Percentiles rank a stretch among this genome's conserved stretches.
Evolutionary conservation across 2,113 vertebrate genomes (phyloP).

Genomic region (Lampris megalopsis): DNA sequence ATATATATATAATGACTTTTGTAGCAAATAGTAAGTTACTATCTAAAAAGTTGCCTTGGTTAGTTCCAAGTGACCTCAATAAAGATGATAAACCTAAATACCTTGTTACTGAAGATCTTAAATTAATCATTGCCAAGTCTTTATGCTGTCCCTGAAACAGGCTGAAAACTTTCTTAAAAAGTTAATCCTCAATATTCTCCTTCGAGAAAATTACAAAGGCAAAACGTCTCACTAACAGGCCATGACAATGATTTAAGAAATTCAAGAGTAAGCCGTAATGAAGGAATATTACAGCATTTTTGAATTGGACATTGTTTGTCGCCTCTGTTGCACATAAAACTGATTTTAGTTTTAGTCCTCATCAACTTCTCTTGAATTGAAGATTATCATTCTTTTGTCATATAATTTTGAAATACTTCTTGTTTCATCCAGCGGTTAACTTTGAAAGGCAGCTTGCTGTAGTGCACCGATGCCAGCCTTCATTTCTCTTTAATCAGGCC

Average conservation of each 20-base stretch:
- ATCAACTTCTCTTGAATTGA: not conserved
- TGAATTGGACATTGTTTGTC: too few species aligned
- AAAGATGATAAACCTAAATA: slow-evolving; percentile 39
- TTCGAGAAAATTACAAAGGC: not conserved
- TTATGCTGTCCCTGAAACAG: not conserved
- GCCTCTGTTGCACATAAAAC: too few species aligned
- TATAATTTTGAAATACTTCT: not conserved
- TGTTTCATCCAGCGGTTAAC: slow-evolving; percentile 11
- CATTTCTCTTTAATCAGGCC: slow-evolving; percentile 57
- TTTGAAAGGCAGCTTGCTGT: slow-evolving; percentile 2
- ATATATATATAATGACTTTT: too few species aligned
- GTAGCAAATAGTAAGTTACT: not conserved
- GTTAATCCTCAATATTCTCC: not conserved
- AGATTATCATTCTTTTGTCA: not conserved
- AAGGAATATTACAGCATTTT: not conserved
- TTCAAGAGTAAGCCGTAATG: not conserved
- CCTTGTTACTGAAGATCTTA: slow-evolving; percentile 36
- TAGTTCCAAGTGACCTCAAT: slow-evolving; percentile 51
- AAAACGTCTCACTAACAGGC: too few species aligned
- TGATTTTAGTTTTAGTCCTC: too few species aligned
- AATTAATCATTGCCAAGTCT: slow-evolving; percentile 48
- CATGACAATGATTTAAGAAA: not conserved
- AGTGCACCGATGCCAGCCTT: slow-evolving; percentile 34
- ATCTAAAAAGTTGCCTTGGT: slow-evolving; percentile 14
- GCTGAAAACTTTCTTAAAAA: too few species aligned